Evolutionary conservation across 2,888 invertebrate species (phyloP).

Genomic region (Exocentrus adspersus): DNA sequence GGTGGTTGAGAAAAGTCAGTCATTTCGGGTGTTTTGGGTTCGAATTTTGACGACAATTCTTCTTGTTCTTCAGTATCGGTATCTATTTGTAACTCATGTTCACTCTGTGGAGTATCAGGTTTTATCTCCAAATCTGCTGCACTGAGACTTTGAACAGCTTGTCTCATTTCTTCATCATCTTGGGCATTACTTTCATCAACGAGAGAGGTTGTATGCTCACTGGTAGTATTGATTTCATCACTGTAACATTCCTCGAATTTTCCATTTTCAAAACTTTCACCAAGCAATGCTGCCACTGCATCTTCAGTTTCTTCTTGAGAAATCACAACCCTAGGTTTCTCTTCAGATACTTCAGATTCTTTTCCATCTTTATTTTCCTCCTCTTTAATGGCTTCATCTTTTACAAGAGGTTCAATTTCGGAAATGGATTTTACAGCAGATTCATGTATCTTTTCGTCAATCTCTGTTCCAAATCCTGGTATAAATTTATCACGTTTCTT

Average conservation of each 20-base stretch:
- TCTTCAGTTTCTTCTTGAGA: conserved; percentile 94
- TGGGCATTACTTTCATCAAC: conserved; percentile 81
- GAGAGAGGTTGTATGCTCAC: conserved; percentile 58
- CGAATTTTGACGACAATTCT: conserved; percentile 65
- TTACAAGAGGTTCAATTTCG: conserved; percentile 63
- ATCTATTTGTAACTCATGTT: conserved; percentile 84
- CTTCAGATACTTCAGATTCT: conserved; percentile 67
- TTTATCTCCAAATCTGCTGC: conserved; percentile 76
- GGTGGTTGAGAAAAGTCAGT: conserved; percentile 24
- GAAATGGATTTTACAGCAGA: conserved; percentile 84
- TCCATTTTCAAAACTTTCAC: conserved; percentile 83
- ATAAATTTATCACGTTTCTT: conserved; percentile 73
- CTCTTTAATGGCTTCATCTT: conserved; percentile 47
- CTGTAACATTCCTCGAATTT: conserved; percentile 68
- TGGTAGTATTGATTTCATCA: conserved; percentile 65
- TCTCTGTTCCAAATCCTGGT: conserved; percentile 73
- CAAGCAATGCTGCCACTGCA: conserved; percentile 87
- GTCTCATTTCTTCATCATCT: conserved; percentile 85
- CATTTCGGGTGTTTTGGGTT: conserved; percentile 63
- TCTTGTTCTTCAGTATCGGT: conserved; percentile 84
- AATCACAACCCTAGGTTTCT: conserved; percentile 83
- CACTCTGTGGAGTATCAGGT: conserved; percentile 87
- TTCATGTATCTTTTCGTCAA: conserved; percentile 78
- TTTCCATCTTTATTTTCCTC: conserved; percentile 57
- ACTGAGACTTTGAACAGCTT: conserved; percentile 84